A percentile compares a stretch with the other conserved stretches of the same genome.
phyloP scores from a whole-genome alignment of 1,140 invertebrate genomes.

The Heliconius hewitsoni region DNA sequence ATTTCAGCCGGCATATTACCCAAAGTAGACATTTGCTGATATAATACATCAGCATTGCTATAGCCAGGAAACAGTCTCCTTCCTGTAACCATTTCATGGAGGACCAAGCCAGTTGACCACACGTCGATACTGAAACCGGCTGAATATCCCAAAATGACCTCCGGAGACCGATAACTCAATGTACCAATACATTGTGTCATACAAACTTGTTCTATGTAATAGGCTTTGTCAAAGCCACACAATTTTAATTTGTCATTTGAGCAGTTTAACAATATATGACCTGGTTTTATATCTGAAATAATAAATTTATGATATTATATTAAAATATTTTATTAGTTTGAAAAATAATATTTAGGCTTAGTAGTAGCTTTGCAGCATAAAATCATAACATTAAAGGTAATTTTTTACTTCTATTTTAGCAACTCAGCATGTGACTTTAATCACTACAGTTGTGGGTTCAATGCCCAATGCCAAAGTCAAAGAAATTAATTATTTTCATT shows the following conservation, averaged over 20 bases:
- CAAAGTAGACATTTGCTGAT: slow-evolving; percentile 50
- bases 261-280: slow-evolving; percentile 53
- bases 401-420: no score
- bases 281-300: slow-evolving; percentile 63
- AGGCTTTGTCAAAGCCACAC: slow-evolving; percentile 55
- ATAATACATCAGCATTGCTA: slow-evolving; percentile 51
- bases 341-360: no score
- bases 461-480: no score
- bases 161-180: slow-evolving; percentile 53
- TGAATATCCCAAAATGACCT: slow-evolving; percentile 54
- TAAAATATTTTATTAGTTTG: not conserved
- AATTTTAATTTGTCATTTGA: slow-evolving; percentile 46
- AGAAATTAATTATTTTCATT: no score
- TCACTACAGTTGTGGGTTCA: no score
- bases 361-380: no score
- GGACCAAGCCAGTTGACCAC: slow-evolving; percentile 54
- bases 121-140: slow-evolving; percentile 52
- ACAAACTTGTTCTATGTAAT: slow-evolving; percentile 8
- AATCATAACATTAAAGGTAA: no score
- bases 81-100: slow-evolving; percentile 56
- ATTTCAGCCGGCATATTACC: slow-evolving; percentile 48
- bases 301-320: slow-evolving; percentile 6
- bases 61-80: slow-evolving; percentile 45
- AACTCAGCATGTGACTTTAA: no score
- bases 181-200: slow-evolving; percentile 42